Evolutionary conservation across 2,797 vertebrate species (phyloP).

Genomic region (Tenualosa thibaudeaui): DNA sequence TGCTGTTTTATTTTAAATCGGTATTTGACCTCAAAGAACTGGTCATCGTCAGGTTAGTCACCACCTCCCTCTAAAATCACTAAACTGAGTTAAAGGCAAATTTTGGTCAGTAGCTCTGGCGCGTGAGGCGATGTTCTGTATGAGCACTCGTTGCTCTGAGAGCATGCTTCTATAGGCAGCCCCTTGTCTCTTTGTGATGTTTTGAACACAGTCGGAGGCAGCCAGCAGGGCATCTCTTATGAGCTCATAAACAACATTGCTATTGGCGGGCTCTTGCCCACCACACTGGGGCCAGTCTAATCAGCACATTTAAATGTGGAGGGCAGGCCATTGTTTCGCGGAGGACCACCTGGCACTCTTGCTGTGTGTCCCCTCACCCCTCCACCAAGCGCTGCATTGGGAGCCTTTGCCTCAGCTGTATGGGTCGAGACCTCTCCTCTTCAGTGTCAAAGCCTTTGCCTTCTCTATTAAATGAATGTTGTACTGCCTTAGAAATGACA

Average conservation of each 20-base stretch:
- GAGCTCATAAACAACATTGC: constrained; percentile 21
- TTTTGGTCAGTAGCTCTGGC: not conserved
- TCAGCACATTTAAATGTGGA: constrained; percentile 29
- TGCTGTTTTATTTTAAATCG: not conserved
- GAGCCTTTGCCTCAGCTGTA: not conserved
- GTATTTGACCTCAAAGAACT: not conserved
- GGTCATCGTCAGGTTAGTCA: not conserved
- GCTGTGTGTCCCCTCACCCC: not conserved
- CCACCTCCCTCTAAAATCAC: not conserved
- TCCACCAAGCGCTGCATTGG: not conserved
- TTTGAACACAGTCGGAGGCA: not conserved
- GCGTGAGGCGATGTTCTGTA: not conserved
- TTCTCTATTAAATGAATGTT: not conserved
- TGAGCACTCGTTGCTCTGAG: not conserved
- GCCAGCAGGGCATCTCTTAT: constrained; percentile 13
- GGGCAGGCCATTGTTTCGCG: constrained; percentile 22
- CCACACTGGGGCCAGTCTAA: not conserved
- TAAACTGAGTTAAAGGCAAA: not conserved
- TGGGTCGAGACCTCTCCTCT: not conserved
- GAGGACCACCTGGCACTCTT: constrained; percentile 26
- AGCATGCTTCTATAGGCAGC: not conserved
- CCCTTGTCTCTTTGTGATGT: not conserved
- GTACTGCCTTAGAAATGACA: not conserved
- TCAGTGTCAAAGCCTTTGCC: not conserved
- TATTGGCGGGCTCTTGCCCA: constrained; percentile 1